Evolutionary conservation across 2,113 vertebrate genomes (phyloP).

Genomic region (Poecile atricapillus): DNA sequence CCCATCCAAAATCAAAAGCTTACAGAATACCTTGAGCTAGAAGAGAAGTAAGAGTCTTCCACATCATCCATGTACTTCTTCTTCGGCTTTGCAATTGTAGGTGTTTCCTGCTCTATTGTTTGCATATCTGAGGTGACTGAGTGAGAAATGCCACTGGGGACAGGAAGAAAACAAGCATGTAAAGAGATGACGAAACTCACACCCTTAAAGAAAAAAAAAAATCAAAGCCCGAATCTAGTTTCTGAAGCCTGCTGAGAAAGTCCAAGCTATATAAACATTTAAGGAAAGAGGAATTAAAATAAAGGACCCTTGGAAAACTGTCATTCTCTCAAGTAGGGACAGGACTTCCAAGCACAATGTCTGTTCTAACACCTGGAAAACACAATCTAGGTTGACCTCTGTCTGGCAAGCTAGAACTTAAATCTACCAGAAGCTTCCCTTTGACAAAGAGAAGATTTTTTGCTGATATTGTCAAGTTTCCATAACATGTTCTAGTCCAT

Average conservation of each 20-base stretch:
- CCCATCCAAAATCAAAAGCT: not conserved
- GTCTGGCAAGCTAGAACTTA: not conserved
- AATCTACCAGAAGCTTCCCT: not conserved
- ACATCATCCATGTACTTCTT: conserved; percentile 77
- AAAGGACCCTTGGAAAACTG: not conserved
- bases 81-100: conserved; percentile 63
- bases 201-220: not conserved
- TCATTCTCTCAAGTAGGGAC: not conserved
- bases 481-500: not conserved
- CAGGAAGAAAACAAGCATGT: not conserved
- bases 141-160: conserved; percentile 88
- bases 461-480: not conserved
- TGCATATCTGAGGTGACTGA: conserved; percentile 91
- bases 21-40: conserved; percentile 67
- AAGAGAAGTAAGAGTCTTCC: conserved; percentile 75
- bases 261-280: not conserved
- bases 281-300: not conserved
- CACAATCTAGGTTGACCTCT: not conserved
- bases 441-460: not conserved
- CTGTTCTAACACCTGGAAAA: not conserved
- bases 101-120: conserved; percentile 90
- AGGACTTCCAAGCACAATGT: not conserved
- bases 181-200: not conserved
- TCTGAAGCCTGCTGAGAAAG: not conserved
- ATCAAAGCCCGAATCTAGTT: not conserved